A percentile compares a stretch with the other conserved stretches of the same genome.
Conservation (phyloP, 1,140 invertebrate genomes). For the Psix sp. region DNA sequence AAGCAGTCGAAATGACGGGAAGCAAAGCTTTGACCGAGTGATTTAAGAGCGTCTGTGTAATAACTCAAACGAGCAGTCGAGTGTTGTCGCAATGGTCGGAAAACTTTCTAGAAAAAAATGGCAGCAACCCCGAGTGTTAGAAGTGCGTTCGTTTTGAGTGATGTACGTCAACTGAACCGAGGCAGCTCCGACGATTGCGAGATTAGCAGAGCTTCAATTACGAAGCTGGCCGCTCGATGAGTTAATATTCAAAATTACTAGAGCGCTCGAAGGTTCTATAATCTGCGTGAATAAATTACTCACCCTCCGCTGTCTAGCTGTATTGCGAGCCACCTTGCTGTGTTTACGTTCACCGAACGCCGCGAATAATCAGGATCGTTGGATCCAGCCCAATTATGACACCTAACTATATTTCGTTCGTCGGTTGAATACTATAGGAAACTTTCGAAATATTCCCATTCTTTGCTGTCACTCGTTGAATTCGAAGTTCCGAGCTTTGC, state of each 20-base stretch:
- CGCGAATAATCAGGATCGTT: conserved; percentile 1
- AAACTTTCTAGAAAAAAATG: conserved; percentile 24
- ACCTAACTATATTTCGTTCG: conserved; percentile 45
- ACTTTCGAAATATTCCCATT: conserved; percentile 45
- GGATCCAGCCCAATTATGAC: not conserved
- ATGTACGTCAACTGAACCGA: conserved; percentile 7
- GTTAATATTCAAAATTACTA: conserved; percentile 25
- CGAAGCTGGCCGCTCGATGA: too few species aligned
- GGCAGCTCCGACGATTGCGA: conserved; percentile 5
- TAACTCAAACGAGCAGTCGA: not conserved
- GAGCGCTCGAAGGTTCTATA: conserved; percentile 25
- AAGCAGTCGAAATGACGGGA: too few species aligned
- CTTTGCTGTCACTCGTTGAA: conserved; percentile 9
- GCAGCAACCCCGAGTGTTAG: conserved; percentile 14
- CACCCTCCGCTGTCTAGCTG: conserved; percentile 22
- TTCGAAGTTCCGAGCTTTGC: conserved; percentile 2
- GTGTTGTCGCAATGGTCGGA: not conserved
- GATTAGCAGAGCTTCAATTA: too few species aligned
- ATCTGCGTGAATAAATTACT: conserved; percentile 33
- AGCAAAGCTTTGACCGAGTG: too few species aligned
- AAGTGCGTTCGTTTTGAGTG: not conserved
- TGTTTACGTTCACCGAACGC: conserved; percentile 28
- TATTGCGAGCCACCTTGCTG: conserved; percentile 10
- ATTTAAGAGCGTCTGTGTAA: not conserved
- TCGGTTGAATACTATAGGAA: conserved; percentile 45